Percentiles rank a stretch among this genome's conserved stretches.
Evolutionary conservation across 2,888 invertebrate genomes (phyloP).

Genomic region (Luffia ferchaultella): DNA sequence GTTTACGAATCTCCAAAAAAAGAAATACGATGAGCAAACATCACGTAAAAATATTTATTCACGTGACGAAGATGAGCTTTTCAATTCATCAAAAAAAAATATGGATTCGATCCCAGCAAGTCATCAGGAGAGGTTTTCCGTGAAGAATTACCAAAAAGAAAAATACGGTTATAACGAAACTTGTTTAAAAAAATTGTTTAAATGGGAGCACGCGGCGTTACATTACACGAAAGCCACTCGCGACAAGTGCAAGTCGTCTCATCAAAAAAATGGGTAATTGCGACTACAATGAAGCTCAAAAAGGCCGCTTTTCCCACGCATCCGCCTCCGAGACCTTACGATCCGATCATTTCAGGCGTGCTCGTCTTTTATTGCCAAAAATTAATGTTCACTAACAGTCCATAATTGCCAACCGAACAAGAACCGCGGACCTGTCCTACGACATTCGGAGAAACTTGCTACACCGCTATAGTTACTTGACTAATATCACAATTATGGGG

Average conservation of each 20-base stretch:
- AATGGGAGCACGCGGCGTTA: conserved; percentile 1
- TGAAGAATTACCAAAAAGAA: no score
- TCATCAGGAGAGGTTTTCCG: no score
- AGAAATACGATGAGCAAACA: conserved; percentile 25
- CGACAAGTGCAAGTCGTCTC: not conserved
- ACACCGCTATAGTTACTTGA: no score
- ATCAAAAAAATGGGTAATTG: conserved; percentile 54
- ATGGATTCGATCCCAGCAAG: no score
- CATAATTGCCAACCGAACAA: conserved; percentile 55
- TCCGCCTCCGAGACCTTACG: conserved; percentile 44
- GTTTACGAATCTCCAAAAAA: conserved; percentile 37
- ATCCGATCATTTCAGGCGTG: conserved; percentile 54
- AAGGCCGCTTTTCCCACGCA: conserved; percentile 61
- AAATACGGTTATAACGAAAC: no score
- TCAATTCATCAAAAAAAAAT: not conserved
- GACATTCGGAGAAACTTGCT: not conserved
- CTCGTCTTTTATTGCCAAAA: conserved; percentile 66
- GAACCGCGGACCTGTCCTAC: conserved; percentile 24
- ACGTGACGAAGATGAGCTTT: not conserved
- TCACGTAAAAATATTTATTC: conserved; percentile 11
- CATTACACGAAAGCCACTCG: conserved; percentile 29
- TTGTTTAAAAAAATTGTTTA: no score
- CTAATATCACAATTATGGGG: no score
- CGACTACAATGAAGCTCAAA: conserved; percentile 56
- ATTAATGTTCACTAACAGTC: conserved; percentile 62